Conservation (phyloP, 2,113 vertebrate species). For the Boulengerochromis microlepis region DNA sequence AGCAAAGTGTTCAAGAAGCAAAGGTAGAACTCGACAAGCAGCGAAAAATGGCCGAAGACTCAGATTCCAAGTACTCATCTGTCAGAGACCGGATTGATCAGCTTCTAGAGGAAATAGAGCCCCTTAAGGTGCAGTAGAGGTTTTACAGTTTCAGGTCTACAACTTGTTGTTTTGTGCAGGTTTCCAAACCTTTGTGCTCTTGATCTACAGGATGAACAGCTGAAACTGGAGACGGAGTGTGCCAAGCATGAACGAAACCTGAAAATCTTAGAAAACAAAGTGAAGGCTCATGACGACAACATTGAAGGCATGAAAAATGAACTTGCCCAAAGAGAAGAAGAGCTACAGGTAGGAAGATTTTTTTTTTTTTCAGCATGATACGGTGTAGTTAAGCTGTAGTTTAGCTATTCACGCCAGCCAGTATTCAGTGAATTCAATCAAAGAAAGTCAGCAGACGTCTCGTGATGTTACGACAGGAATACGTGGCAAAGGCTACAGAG, state of each 20-base stretch:
- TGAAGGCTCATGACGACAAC: background rate
- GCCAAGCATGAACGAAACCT: background rate
- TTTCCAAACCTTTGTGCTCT: background rate
- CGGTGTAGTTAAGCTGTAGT: background rate
- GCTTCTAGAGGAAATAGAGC: constrained; percentile 26
- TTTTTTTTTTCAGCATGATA: background rate
- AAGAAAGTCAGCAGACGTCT: background rate
- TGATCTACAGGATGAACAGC: constrained; percentile 27
- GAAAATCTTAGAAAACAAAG: constrained; percentile 6
- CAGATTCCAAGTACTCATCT: background rate
- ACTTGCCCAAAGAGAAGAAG: constrained; percentile 4
- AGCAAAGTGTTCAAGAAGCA: background rate
- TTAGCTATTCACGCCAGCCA: fast-evolving
- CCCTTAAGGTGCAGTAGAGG: constrained; percentile 3
- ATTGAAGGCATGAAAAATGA: constrained; percentile 13
- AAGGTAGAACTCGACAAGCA: constrained; percentile 9
- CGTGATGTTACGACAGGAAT: background rate
- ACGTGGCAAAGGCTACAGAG: constrained; percentile 17
- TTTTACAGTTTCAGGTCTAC: background rate
- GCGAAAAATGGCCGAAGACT: background rate
- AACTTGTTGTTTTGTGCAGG: background rate
- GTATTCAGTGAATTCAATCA: background rate
- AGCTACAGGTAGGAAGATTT: constrained; percentile 3
- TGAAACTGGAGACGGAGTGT: constrained; percentile 20
- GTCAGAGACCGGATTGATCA: constrained; percentile 15